phyloP scores from a whole-genome alignment of 1,140 invertebrate genomes.

The Gonatopus flavifemur region DNA sequence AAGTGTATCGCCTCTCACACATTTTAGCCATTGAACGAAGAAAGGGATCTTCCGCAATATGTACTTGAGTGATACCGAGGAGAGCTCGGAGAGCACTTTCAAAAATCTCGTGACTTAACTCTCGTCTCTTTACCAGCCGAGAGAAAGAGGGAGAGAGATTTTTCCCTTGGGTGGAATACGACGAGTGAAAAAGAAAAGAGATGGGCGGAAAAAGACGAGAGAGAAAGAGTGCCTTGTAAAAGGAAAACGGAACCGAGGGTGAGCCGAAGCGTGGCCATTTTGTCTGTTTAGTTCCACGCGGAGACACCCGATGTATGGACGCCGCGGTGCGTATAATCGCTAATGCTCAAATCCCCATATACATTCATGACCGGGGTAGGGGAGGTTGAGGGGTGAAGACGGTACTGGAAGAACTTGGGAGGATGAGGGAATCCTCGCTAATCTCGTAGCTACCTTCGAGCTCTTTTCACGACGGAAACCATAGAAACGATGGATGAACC shows the following conservation, averaged over 20 bases:
- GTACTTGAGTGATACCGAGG: background rate
- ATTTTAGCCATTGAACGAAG: too few relatives aligned
- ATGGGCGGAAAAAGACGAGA: constrained; percentile 1
- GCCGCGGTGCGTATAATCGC: constrained; percentile 51
- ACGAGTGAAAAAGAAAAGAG: constrained; percentile 7
- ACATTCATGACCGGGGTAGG: constrained; percentile 2
- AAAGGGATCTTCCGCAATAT: too few relatives aligned
- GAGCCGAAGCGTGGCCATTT: constrained; percentile 49
- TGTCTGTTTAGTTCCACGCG: constrained; percentile 52
- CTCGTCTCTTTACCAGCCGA: constrained; percentile 22
- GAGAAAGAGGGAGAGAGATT: constrained; percentile 13
- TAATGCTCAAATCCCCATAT: constrained; percentile 48
- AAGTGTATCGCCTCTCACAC: too few relatives aligned
- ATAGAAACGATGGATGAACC: too few relatives aligned
- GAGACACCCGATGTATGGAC: constrained; percentile 47
- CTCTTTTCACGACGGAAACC: too few relatives aligned
- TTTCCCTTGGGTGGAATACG: too few relatives aligned
- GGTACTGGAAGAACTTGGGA: constrained; percentile 1
- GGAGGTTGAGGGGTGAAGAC: background rate
- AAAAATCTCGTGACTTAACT: constrained; percentile 35
- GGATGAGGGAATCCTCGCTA: constrained; percentile 28
- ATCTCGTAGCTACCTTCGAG: constrained; percentile 26
- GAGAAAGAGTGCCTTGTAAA: constrained; percentile 19
- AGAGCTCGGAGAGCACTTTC: constrained; percentile 23
- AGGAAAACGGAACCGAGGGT: constrained; percentile 39